Percentiles rank a stretch among this genome's conserved stretches.
Conservation (phyloP, 2,797 vertebrate genomes). For the Myotis vivesi region DNA sequence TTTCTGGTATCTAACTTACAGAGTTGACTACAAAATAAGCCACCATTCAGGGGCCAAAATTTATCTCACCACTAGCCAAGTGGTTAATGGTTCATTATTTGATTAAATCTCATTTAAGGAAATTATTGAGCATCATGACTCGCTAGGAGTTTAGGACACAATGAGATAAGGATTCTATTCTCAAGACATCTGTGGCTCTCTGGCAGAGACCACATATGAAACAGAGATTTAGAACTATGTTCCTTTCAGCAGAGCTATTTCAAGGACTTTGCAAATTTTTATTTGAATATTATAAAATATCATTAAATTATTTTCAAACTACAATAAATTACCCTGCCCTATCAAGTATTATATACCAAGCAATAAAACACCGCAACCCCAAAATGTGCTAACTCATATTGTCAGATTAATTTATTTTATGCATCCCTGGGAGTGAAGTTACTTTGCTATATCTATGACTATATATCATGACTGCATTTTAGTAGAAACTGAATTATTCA, state of each 20-base stretch:
- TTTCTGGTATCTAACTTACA: not conserved
- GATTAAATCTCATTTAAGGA: not conserved
- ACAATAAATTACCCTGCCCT: slow-evolving; percentile 3
- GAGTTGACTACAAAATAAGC: not conserved
- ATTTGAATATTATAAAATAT: slow-evolving; percentile 43
- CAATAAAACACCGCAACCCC: not conserved
- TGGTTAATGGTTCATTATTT: not conserved
- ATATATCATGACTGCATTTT: not conserved
- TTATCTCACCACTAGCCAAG: not conserved
- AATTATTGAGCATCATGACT: not conserved
- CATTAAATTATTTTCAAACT: slow-evolving; percentile 56
- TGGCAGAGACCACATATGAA: not conserved
- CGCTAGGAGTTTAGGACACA: not conserved
- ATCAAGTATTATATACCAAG: slow-evolving; percentile 25
- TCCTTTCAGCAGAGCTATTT: slow-evolving; percentile 12
- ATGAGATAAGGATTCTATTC: not conserved
- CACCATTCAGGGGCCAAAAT: not conserved
- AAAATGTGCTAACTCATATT: not conserved
- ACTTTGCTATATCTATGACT: not conserved
- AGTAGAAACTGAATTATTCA: not conserved
- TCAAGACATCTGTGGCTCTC: not conserved
- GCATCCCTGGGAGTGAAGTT: not conserved
- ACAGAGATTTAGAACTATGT: not conserved
- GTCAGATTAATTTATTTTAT: slow-evolving; percentile 53
- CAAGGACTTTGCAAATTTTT: slow-evolving; percentile 13